Base-by-base conservation (phyloP, 2,113 vertebrate species). In the Carassius gibelio region DNA sequence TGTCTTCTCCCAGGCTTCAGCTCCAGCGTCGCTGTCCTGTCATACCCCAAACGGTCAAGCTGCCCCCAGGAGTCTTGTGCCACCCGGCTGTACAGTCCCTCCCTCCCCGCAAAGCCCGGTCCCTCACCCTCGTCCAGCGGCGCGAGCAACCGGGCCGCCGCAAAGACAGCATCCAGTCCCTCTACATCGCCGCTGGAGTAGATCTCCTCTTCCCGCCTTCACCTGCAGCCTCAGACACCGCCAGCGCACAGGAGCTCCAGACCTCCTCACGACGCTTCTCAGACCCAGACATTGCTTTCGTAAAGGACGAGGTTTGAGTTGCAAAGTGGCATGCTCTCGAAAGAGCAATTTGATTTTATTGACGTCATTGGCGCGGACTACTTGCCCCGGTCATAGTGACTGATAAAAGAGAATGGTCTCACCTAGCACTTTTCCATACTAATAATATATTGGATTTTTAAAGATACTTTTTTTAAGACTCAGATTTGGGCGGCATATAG, bases 81-180 rank as follows among this genome's bases (percentile, higher is more conserved):
- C 88, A 92, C 48, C 61, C 90, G 0, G 86, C 92, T 61, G 72
- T 89, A 48, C 88, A 86, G 62, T 48, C 68, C 0, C 45, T 82
- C 72, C 30, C 55, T 34, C 85, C 59, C 0, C 4, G 85, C 10
- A n/a, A 78, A 1, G 26, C 80, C 21, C 90, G 86, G 48, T 38
- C 87, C 1, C 84, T 87, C 0, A 30, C 59, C 1, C 34, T 10
- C 0, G 75, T 95, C 84, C 91, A 88, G 87, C 90, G 90, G 57
- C 93, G 94, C 50, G 96, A 96, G 84, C 93, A 93, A 13, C 95
- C 95, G 0, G 95, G 94, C 0, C 94, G 96, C 80, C 91, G 95
- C 64, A 95, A 94, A n/a, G 97, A 96, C 93, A 93, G 94, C 91
- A 95, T 96, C 59, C 96, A 95, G 79, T 98, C 97, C 0, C 90